Conservation (phyloP, 2,888 invertebrate genomes). For the Parapristionchus giblindavisi region DNA sequence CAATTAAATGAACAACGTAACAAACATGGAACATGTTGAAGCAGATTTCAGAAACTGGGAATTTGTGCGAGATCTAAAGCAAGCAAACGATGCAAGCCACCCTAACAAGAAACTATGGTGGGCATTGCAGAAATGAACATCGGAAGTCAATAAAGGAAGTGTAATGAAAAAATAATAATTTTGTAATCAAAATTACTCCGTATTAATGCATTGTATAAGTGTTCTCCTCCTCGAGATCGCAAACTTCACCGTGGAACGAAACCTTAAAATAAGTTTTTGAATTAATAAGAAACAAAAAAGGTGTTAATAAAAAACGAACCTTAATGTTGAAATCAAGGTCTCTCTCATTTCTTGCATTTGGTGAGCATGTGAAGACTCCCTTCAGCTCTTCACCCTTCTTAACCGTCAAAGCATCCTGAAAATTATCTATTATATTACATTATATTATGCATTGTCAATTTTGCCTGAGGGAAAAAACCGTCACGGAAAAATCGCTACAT, state of each 20-base stretch:
- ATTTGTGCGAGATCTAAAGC: no score
- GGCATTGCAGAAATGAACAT: background rate
- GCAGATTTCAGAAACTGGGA: no score
- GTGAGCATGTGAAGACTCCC: slow-evolving; percentile 91
- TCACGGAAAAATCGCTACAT: no score
- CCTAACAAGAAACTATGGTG: no score
- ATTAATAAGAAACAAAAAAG: slow-evolving; percentile 40
- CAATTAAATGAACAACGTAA: no score
- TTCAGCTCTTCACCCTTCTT: slow-evolving; percentile 85
- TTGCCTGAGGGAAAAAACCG: no score
- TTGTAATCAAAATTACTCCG: background rate
- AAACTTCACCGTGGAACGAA: slow-evolving; percentile 78
- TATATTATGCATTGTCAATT: no score
- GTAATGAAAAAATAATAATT: background rate
- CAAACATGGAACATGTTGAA: no score
- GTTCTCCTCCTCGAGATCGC: slow-evolving; percentile 70
- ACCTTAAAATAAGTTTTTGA: no score
- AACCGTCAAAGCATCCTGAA: slow-evolving; percentile 87
- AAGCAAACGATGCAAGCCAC: no score
- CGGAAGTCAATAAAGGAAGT: no score
- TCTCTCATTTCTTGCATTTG: slow-evolving; percentile 92
- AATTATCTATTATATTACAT: background rate
- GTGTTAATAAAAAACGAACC: slow-evolving; percentile 77
- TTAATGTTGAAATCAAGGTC: slow-evolving; percentile 91
- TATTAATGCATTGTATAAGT: slow-evolving; percentile 73